A percentile compares a stretch with the other conserved stretches of the same genome.
phyloP scores from a whole-genome alignment of 2,113 vertebrate species.

The Channa argus region DNA sequence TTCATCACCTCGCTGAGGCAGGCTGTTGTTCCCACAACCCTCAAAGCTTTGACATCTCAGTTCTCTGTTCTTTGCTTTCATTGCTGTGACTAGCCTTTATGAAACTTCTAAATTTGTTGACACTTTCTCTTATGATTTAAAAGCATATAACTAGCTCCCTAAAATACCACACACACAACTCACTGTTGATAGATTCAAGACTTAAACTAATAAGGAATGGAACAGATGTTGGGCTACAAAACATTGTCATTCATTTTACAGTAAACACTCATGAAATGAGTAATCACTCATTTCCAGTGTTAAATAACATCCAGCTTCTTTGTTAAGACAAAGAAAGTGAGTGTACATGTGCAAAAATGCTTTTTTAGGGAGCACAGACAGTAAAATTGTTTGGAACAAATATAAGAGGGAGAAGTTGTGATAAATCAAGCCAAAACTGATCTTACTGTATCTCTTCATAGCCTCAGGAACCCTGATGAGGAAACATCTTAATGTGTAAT shows the following conservation, averaged over 20 bases:
- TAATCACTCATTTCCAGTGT: constrained; percentile 14
- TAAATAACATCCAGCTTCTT: constrained; percentile 16
- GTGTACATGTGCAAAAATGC: constrained; percentile 3
- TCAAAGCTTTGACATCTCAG: no score
- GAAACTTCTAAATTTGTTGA: no score
- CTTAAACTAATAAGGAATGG: constrained; percentile 26
- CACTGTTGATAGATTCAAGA: constrained; percentile 43
- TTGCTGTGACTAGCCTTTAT: no score
- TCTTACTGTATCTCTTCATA: not conserved
- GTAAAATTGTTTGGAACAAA: constrained; percentile 42
- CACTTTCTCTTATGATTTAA: no score
- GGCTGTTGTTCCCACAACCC: not conserved
- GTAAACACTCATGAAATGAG: not conserved
- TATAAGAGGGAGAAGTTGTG: constrained; percentile 16
- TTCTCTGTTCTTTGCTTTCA: no score
- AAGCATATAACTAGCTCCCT: no score
- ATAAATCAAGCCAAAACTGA: constrained; percentile 23
- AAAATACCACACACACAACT: no score
- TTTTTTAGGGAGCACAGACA: constrained; percentile 32
- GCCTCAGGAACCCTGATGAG: constrained; percentile 3
- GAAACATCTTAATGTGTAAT: constrained; percentile 24
- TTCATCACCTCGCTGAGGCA: not conserved
- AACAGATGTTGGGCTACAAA: constrained; percentile 47
- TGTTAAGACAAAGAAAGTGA: not conserved
- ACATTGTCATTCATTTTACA: constrained; percentile 18